phyloP scores from a whole-genome alignment of 2,888 invertebrate genomes.

The Aphodius granarius region DNA sequence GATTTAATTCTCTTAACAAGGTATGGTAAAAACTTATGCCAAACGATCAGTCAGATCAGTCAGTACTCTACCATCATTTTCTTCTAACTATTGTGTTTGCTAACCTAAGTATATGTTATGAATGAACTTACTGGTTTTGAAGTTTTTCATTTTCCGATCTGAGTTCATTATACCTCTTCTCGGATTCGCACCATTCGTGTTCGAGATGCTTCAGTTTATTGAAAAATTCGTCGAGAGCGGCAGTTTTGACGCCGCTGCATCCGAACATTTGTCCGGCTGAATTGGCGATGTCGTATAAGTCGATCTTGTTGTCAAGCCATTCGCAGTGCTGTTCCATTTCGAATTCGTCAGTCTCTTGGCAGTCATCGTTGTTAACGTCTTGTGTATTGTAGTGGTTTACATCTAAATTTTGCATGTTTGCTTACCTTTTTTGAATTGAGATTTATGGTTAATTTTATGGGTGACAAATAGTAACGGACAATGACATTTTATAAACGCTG shows the following conservation, averaged over 20 bases:
- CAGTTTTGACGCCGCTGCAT: slow-evolving; percentile 18
- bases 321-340: slow-evolving; percentile 20
- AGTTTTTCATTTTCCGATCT: slow-evolving; percentile 40
- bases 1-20: too few species aligned
- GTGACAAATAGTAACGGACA: slow-evolving; percentile 1
- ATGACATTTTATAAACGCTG: background rate
- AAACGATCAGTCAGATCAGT: too few species aligned
- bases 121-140: slow-evolving; percentile 34
- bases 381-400: slow-evolving; percentile 11
- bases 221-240: slow-evolving; percentile 29
- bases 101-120: background rate
- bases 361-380: background rate
- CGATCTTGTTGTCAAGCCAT: slow-evolving; percentile 23
- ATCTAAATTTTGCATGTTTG: slow-evolving; percentile 26
- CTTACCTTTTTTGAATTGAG: background rate
- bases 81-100: too few species aligned
- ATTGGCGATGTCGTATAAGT: slow-evolving; percentile 21
- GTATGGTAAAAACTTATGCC: too few species aligned
- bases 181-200: slow-evolving; percentile 35
- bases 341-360: background rate
- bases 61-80: background rate
- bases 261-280: slow-evolving; percentile 19
- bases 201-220: slow-evolving; percentile 36
- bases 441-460: background rate
- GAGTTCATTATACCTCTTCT: slow-evolving; percentile 36